Conservation (phyloP, 2,888 invertebrate genomes). For the Ceramica pisi region DNA sequence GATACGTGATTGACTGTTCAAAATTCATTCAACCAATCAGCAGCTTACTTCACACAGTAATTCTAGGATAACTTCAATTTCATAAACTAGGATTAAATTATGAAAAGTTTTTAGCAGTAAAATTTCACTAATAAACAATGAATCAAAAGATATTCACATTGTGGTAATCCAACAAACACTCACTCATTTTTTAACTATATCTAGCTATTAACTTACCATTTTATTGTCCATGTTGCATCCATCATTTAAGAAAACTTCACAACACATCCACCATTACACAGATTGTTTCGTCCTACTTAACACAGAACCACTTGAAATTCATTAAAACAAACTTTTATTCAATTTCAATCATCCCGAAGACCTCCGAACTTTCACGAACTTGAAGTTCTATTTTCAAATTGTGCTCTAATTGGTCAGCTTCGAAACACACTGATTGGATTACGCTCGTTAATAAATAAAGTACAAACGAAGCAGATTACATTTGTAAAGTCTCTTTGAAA, state of each 20-base stretch:
- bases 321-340: constrained; percentile 52
- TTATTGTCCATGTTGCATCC: constrained; percentile 57
- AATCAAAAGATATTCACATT: too few relatives aligned
- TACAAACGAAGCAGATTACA: constrained; percentile 33
- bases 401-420: constrained; percentile 59
- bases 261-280: constrained; percentile 27
- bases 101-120: too few relatives aligned
- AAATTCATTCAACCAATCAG: too few relatives aligned
- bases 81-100: too few relatives aligned
- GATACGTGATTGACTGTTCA: too few relatives aligned
- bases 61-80: too few relatives aligned
- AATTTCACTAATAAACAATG: too few relatives aligned
- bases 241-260: constrained; percentile 43
- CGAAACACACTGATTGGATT: constrained; percentile 53
- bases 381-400: constrained; percentile 57
- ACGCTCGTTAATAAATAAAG: constrained; percentile 35
- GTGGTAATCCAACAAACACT: background rate
- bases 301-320: constrained; percentile 43
- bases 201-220: constrained; percentile 24
- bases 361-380: constrained; percentile 52
- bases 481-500: constrained; percentile 29
- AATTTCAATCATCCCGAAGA: constrained; percentile 46
- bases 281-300: constrained; percentile 20
- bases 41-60: too few relatives aligned
- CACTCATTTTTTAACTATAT: background rate